A percentile compares a stretch with the other conserved stretches of the same genome.
phyloP scores from a whole-genome alignment of 2,797 vertebrate species.

The Rhincodon typus region DNA sequence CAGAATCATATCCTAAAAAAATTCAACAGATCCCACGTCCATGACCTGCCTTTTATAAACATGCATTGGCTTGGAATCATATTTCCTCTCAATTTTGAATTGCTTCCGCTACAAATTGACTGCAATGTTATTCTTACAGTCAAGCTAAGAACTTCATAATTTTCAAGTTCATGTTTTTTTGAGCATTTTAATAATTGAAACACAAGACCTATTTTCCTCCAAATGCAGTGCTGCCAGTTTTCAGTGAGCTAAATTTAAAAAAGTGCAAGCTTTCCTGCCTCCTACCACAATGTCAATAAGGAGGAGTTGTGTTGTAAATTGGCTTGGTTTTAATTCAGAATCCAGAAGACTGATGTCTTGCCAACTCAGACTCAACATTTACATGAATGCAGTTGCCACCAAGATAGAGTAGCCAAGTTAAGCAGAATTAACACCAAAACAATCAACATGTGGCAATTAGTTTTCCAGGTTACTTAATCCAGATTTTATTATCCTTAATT shows the following conservation, averaged over 20 bases:
- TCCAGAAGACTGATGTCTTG: neutral
- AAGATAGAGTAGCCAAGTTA: neutral
- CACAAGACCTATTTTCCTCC: neutral
- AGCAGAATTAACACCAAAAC: neutral
- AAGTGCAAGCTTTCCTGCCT: neutral
- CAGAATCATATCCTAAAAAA: neutral
- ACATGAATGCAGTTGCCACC: neutral
- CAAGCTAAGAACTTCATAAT: neutral
- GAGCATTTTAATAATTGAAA: neutral
- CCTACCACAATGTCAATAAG: neutral
- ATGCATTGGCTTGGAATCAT: neutral
- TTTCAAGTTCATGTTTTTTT: neutral
- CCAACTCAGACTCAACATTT: neutral
- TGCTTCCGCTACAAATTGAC: constrained; percentile 15
- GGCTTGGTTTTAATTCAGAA: neutral
- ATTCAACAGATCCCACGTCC: neutral
- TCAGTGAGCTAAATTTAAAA: neutral
- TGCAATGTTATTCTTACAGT: neutral
- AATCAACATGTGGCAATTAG: neutral
- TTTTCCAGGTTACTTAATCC: neutral
- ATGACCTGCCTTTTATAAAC: neutral
- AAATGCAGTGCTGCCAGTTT: neutral
- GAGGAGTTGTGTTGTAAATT: neutral
- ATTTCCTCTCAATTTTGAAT: constrained; percentile 19
- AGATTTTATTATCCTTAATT: neutral